Evolutionary conservation across 2,888 invertebrate species (phyloP).

Genomic region (Stenoptilia bipunctidactyla): DNA sequence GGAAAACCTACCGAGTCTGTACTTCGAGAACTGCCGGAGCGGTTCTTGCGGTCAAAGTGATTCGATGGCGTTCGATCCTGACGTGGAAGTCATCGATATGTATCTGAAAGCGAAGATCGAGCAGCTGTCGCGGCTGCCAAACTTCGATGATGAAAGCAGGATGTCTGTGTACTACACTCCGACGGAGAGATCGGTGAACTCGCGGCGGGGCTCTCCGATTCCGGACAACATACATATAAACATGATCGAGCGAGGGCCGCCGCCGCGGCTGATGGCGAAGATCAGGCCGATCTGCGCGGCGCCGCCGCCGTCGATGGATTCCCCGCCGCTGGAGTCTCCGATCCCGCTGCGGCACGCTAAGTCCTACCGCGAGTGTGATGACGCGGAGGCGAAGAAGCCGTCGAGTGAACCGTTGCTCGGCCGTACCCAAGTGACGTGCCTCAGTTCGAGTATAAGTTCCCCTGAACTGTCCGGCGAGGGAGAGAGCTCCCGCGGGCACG

Average conservation of each 20-base stretch:
- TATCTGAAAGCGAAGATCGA: constrained; percentile 78
- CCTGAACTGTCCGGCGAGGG: constrained; percentile 43
- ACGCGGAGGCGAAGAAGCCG: constrained; percentile 33
- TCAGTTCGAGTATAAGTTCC: constrained; percentile 58
- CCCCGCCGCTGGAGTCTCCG: constrained; percentile 26
- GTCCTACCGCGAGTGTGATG: constrained; percentile 17
- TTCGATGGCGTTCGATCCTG: constrained; percentile 78
- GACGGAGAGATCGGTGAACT: constrained; percentile 75
- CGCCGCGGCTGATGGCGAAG: constrained; percentile 45
- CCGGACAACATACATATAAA: constrained; percentile 77
- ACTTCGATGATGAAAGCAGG: constrained; percentile 76
- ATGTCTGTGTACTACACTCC: constrained; percentile 87
- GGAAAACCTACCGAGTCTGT: constrained; percentile 90
- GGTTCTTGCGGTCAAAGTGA: constrained; percentile 84
- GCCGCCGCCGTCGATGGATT: constrained; percentile 33
- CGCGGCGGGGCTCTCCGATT: constrained; percentile 47
- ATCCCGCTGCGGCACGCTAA: constrained; percentile 19
- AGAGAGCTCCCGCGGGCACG: constrained; percentile 26
- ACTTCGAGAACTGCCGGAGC: constrained; percentile 93
- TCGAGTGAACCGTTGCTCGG: constrained; percentile 58
- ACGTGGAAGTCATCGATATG: constrained; percentile 74
- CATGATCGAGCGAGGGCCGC: constrained; percentile 67
- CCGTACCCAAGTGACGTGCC: constrained; percentile 40
- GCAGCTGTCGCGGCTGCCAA: constrained; percentile 62
- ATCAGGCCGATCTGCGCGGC: constrained; percentile 33